Conservation (phyloP, 2,888 invertebrate species). For the Monoplex corrugatus region DNA sequence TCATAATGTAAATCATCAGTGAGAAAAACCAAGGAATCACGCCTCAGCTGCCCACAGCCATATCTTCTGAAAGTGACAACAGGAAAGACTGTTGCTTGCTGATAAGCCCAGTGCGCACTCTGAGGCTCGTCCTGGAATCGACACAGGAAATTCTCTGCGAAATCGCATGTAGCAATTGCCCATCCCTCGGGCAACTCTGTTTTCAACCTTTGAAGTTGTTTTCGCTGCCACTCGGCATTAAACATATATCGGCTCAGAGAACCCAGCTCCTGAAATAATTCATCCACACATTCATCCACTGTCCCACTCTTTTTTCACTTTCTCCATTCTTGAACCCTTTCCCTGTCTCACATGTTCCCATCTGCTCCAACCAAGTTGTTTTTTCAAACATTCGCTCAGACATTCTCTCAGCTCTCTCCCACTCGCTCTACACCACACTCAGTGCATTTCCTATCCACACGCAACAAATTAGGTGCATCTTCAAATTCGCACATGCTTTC, state of each 20-base stretch:
- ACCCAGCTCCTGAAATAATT: constrained; percentile 8
- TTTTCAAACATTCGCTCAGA: neutral
- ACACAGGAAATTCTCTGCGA: constrained; percentile 49
- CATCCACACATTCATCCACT: neutral
- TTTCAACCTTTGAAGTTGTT: neutral
- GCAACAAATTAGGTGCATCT: neutral
- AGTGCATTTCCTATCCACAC: neutral
- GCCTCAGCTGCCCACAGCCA: constrained; percentile 11
- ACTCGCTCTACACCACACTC: neutral
- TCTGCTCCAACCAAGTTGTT: neutral
- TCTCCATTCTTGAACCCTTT: neutral
- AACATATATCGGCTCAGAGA: neutral
- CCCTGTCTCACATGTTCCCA: constrained; percentile 31
- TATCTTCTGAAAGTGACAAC: neutral
- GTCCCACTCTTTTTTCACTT: constrained; percentile 42
- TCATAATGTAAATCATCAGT: constrained; percentile 34
- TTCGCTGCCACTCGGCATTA: constrained; percentile 35
- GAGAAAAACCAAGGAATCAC: constrained; percentile 15
- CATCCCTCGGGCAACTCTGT: constrained; percentile 37
- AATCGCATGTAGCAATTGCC: constrained; percentile 39
- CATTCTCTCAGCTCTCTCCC: neutral
- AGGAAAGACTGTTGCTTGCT: constrained; percentile 47
- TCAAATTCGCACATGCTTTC: constrained; percentile 16
- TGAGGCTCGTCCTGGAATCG: constrained; percentile 46
- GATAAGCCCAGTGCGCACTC: constrained; percentile 45